Evolutionary conservation across 1,140 invertebrate species (phyloP).

Genomic region (Ostrea denselamellosa): DNA sequence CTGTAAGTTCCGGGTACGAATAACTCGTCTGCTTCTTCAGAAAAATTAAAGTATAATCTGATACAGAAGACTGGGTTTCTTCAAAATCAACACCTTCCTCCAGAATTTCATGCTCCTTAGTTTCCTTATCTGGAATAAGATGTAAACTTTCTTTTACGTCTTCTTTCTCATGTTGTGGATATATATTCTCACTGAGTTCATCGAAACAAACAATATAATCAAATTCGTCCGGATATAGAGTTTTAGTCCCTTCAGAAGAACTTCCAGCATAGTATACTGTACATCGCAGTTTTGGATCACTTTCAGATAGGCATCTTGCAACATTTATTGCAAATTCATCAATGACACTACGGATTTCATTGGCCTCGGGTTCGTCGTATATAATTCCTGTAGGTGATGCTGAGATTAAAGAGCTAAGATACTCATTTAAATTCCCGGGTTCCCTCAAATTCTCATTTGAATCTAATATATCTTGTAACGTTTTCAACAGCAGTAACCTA

Average conservation of each 20-base stretch:
- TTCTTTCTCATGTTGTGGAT: constrained; percentile 17
- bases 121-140: neutral
- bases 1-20: constrained; percentile 11
- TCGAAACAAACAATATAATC: constrained; percentile 50
- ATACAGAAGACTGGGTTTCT: neutral
- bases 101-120: neutral
- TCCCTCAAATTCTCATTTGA: neutral
- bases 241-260: constrained; percentile 44
- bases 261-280: constrained; percentile 44
- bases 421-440: neutral
- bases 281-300: constrained; percentile 33
- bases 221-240: constrained; percentile 44
- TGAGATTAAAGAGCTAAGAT: neutral
- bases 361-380: neutral
- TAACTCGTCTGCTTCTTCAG: constrained; percentile 22
- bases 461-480: constrained; percentile 36
- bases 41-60: constrained; percentile 40
- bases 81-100: neutral
- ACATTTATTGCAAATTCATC: constrained; percentile 19
- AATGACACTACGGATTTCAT: constrained; percentile 12
- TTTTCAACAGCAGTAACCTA: neutral
- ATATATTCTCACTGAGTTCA: constrained; percentile 33
- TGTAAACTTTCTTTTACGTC: neutral
- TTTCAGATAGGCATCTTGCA: constrained; percentile 11
- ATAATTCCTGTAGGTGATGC: neutral